Base-by-base conservation (phyloP, 2,797 vertebrate genomes). In the Mormyrops boulengeri region DNA sequence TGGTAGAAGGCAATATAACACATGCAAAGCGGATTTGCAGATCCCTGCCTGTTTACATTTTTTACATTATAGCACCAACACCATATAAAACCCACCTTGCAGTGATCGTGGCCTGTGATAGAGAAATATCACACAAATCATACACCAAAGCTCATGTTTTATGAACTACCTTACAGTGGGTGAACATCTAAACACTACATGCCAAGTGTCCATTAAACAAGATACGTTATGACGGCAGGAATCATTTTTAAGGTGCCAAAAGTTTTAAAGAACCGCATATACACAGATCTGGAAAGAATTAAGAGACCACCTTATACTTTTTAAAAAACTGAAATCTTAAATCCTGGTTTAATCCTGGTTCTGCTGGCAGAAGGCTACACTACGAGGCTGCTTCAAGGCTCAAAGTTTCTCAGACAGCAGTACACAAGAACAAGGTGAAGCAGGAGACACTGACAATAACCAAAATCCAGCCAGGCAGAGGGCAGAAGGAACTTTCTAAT, bases 11-110 rank as follows among this genome's bases (percentile, higher is more conserved):
- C 84, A 77, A 80, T 60, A n/a, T 87, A 77, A 57, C 88, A 89
- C 85, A 89, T 87, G 53, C 62, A 89, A 87, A 90, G 88, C n/a
- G 90, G 66, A 82, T 89, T 90, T 88, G n/a, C 34, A 12, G 53
- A 86, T 90, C 34, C 19, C 30, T 17, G 73, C 47, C 50, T 50
- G 88, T 60, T 62, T 89, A 85, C 30, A 38, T 50, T 50, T 60
- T 19, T 38, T 41, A 77, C 44, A 26, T n/a, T 82, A 41, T 57
- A 19, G n/a, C 34, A 84, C 2, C 44, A 44, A 84, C 11, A 26
- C 50, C 50, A 50, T 14, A 55, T 34, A 34, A 55, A 55, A 34
- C 50, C 50, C 17, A 52, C n/a, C 41, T 41, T 85, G n/a, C 47
- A 52, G 26, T 22, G 22, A 49, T 50, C 47, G 8, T 44, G n/a